Conservation (phyloP, 2,797 vertebrate genomes). For the Rhynchotus rufescens region DNA sequence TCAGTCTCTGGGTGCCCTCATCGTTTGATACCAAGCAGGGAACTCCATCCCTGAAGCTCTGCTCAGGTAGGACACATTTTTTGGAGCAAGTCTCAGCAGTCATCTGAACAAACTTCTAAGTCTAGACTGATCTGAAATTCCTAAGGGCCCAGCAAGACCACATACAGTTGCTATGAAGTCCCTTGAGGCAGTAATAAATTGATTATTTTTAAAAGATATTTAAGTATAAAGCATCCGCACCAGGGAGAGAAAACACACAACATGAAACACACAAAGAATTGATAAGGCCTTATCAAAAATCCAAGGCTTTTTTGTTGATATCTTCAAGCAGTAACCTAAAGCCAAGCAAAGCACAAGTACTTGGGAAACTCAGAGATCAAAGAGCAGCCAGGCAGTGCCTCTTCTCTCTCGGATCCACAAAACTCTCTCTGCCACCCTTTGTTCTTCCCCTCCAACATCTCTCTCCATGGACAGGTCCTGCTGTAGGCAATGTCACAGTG, state of each 20-base stretch:
- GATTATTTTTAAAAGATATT: conserved; percentile 21
- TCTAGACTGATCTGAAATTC: background rate
- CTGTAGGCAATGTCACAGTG: background rate
- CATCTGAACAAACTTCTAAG: conserved; percentile 42
- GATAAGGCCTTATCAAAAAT: too few species aligned
- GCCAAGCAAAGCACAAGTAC: background rate
- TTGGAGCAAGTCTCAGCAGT: conserved; percentile 39
- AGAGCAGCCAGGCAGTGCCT: accelerated
- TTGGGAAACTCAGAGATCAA: background rate
- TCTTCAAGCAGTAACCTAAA: background rate
- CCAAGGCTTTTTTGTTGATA: background rate
- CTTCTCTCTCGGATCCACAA: background rate
- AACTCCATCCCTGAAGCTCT: conserved; percentile 10
- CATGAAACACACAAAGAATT: too few species aligned
- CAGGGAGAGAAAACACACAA: background rate
- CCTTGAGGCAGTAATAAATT: conserved; percentile 27
- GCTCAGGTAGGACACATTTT: conserved; percentile 9
- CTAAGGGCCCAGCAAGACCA: too few species aligned
- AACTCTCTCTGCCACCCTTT: background rate
- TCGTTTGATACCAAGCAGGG: too few species aligned
- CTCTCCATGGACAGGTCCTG: too few species aligned
- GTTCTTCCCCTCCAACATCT: background rate
- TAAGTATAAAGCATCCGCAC: conserved; percentile 27
- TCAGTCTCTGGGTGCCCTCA: too few species aligned
- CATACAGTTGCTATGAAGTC: conserved; percentile 24